Conservation (phyloP, 2,797 vertebrate genomes). For the Scolopax bukidnonensis region DNA sequence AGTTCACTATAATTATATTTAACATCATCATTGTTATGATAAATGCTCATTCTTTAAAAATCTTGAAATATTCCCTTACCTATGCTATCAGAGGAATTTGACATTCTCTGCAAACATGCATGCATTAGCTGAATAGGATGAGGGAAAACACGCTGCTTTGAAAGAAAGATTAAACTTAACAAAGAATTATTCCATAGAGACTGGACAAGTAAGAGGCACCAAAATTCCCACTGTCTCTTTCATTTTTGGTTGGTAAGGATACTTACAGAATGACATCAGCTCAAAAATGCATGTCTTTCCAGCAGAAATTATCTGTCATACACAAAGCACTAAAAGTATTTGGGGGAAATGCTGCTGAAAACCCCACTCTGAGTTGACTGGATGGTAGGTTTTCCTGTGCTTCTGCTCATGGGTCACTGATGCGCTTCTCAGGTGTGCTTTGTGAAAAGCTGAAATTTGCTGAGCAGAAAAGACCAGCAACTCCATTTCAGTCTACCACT, state of each 20-base stretch:
- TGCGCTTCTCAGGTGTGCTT: accelerated
- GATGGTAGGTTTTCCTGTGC: background rate
- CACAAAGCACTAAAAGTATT: background rate
- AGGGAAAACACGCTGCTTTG: background rate
- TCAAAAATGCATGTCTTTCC: background rate
- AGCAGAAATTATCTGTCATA: background rate
- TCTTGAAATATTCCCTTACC: background rate
- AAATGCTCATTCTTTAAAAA: background rate
- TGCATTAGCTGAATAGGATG: background rate
- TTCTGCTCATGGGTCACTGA: background rate
- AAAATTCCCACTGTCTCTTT: background rate
- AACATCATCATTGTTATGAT: background rate
- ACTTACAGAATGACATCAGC: background rate
- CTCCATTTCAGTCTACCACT: background rate
- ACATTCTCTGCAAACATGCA: background rate
- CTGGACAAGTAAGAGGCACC: background rate
- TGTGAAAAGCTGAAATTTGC: background rate
- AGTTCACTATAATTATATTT: background rate
- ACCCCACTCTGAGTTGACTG: background rate
- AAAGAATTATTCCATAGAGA: background rate
- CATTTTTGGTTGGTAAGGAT: background rate
- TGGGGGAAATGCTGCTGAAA: background rate
- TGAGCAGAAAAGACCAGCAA: background rate
- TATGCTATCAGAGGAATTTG: background rate
- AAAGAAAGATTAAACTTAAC: background rate